phyloP scores from a whole-genome alignment of 2,113 vertebrate genomes.

The Caranx melampygus region DNA sequence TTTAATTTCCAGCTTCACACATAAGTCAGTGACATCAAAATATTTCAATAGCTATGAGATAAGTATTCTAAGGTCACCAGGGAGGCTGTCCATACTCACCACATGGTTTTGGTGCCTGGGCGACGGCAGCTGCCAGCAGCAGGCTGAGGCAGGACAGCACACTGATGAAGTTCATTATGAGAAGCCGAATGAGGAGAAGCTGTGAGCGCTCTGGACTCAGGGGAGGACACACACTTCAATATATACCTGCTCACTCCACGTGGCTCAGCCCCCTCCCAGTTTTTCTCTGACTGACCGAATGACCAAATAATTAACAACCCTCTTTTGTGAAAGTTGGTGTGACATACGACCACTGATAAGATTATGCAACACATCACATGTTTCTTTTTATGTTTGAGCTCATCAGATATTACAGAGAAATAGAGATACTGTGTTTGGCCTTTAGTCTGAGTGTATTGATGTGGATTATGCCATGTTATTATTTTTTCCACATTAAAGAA shows the following conservation, averaged over 20 bases:
- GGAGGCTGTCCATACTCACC: slow-evolving; percentile 11
- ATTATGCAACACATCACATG: background rate
- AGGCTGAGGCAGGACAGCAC: slow-evolving; percentile 41
- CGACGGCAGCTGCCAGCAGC: slow-evolving; percentile 29
- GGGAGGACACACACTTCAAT: background rate
- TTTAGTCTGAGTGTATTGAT: background rate
- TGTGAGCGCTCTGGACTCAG: background rate
- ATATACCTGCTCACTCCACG: slow-evolving; percentile 23
- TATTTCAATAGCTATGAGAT: background rate
- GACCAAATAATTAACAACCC: background rate
- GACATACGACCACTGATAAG: background rate
- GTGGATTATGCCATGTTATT: background rate
- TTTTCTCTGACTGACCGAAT: background rate
- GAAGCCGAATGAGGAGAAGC: background rate
- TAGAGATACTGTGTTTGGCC: background rate
- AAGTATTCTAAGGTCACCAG: background rate
- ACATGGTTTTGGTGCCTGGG: slow-evolving; percentile 42
- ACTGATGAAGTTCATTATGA: slow-evolving; percentile 34
- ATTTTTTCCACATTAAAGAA: background rate
- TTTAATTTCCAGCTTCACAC: no score
- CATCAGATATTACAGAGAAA: background rate
- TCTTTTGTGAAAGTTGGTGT: background rate
- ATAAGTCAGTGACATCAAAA: background rate
- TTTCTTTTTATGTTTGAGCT: background rate
- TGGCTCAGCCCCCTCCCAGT: background rate